These are phyloP conservation scores for Carollia perspicillata DNA, from an alignment of 2,113 vertebrate species.

Conservation along the genomic window DNA sequence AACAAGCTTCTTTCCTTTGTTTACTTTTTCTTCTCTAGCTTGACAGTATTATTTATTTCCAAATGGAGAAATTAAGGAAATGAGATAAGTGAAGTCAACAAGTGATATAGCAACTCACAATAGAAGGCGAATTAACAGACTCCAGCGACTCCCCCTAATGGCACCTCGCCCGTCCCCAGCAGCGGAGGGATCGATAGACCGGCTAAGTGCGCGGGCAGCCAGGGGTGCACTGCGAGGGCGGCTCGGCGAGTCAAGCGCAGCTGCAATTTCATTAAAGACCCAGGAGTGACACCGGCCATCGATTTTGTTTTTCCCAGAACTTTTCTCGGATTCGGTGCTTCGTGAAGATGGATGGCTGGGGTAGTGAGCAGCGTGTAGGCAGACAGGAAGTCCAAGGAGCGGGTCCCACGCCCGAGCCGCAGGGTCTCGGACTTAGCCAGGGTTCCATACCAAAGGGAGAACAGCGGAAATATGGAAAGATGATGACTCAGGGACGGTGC, in stretches of 20 bases:
- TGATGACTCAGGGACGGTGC: neutral
- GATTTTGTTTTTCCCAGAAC: constrained; percentile 12
- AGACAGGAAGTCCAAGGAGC: neutral
- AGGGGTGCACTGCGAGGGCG: neutral
- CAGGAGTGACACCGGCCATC: neutral
- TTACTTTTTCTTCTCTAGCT: neutral
- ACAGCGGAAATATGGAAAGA: neutral
- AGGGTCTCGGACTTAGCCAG: neutral
- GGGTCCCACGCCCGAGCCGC: fast-evolving
- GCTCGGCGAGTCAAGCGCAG: neutral
- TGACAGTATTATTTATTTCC: neutral
- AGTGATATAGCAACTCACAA: neutral
- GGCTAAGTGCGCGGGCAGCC: neutral
- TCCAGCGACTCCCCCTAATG: neutral
- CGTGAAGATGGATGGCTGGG: neutral
- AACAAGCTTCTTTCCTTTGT: too few species aligned
- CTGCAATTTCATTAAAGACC: neutral
- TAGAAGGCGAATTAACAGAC: neutral
- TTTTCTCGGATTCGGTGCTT: neutral
- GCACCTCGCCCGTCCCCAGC: neutral
- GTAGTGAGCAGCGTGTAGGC: neutral
- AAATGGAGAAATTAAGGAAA: constrained; percentile 22
- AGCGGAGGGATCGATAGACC: neutral
- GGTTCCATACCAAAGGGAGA: neutral
- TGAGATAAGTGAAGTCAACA: constrained; percentile 23